These are phyloP conservation scores for Alectura lathami DNA, from an alignment of 2,113 vertebrate genomes.

Conservation along the genomic window DNA sequence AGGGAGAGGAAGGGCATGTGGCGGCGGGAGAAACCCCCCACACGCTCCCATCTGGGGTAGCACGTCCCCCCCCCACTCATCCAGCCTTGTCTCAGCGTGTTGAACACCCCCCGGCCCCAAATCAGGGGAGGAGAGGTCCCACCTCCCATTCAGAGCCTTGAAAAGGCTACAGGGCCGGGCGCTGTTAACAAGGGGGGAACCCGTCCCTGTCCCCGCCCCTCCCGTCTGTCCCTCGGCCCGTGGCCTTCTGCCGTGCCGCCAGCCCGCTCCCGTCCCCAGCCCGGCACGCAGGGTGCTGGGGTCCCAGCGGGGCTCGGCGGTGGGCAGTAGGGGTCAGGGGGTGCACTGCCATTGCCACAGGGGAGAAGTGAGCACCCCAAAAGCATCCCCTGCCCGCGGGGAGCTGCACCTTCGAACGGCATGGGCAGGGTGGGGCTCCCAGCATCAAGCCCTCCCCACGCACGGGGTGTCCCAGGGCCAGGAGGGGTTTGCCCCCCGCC, in stretches of 20 bases:
- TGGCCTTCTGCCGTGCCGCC: constrained; percentile 34
- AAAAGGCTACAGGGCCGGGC: constrained; percentile 52
- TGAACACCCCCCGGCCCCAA: background rate
- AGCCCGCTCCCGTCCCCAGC: background rate
- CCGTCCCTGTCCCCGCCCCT: background rate
- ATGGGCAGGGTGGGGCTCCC: background rate
- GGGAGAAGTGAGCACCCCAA: accelerated
- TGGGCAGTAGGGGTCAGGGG: accelerated
- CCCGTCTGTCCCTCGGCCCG: constrained; percentile 41
- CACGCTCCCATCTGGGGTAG: constrained; percentile 62
- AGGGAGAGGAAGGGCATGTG: constrained; percentile 51
- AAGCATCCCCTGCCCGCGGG: background rate
- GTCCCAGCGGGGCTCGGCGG: accelerated
- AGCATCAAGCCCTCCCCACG: accelerated
- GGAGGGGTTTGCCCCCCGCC: background rate
- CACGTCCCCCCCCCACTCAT: background rate
- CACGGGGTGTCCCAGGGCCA: accelerated
- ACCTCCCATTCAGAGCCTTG: constrained; percentile 60
- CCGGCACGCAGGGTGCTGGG: background rate
- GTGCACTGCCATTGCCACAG: background rate
- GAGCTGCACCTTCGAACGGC: background rate
- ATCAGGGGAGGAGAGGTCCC: constrained; percentile 42
- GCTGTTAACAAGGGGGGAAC: constrained; percentile 52
- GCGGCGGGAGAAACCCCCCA: background rate
- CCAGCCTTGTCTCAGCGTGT: background rate